A percentile compares a stretch with the other conserved stretches of the same genome.
Conservation (phyloP, 2,113 vertebrate species). For the Hypocryptadius cinnamomeus region DNA sequence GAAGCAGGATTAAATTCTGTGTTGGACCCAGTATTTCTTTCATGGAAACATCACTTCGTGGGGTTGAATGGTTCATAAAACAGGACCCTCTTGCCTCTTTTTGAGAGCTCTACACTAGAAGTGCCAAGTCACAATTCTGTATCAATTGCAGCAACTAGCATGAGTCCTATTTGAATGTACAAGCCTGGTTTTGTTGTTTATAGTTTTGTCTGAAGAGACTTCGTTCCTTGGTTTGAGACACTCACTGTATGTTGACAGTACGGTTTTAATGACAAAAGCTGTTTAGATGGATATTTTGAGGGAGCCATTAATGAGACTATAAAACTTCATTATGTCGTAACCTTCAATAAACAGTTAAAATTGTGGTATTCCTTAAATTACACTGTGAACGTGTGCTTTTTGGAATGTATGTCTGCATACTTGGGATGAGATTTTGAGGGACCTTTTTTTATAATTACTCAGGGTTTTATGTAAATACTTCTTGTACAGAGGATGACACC, state of each 20-base stretch:
- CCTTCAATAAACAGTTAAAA: background rate
- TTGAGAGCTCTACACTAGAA: background rate
- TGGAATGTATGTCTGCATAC: background rate
- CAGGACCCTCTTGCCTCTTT: background rate
- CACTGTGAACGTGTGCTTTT: background rate
- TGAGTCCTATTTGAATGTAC: background rate
- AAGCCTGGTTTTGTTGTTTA: background rate
- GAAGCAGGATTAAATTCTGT: background rate
- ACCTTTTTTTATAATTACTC: background rate
- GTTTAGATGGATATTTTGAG: background rate
- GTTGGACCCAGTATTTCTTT: background rate
- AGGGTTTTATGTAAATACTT: background rate
- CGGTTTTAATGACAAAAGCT: background rate
- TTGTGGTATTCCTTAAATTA: background rate
- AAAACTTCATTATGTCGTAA: background rate
- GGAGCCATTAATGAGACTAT: background rate
- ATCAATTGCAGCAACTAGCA: background rate
- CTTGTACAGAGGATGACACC: constrained; percentile 82
- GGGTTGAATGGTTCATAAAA: background rate
- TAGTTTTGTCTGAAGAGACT: background rate
- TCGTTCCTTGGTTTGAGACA: background rate
- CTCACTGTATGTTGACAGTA: background rate
- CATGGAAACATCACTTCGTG: background rate
- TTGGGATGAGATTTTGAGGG: background rate
- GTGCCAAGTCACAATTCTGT: background rate